Evolutionary conservation across 2,888 invertebrate genomes (phyloP).

Genomic region (Phyllotreta striolata): DNA sequence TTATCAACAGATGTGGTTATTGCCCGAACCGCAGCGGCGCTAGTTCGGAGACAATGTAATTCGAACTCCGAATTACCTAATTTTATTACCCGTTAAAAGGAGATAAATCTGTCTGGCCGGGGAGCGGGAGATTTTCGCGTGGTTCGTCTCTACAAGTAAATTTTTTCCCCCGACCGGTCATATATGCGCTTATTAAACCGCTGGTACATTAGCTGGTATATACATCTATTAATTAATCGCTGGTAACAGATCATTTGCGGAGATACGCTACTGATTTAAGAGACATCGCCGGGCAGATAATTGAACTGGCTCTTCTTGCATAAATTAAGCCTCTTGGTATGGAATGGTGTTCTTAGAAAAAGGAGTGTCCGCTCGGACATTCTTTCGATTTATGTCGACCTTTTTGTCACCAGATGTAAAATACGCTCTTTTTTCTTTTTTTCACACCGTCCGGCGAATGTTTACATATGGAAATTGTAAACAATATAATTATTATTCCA

Average conservation of each 20-base stretch:
- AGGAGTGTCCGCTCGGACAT: constrained; percentile 37
- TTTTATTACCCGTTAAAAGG: constrained; percentile 48
- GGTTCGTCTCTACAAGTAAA: too few species aligned
- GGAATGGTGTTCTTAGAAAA: constrained; percentile 36
- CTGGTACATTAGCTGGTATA: too few species aligned
- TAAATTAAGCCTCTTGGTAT: constrained; percentile 31
- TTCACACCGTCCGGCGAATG: neutral
- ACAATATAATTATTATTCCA: too few species aligned
- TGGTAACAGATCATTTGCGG: constrained; percentile 17
- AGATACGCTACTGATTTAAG: constrained; percentile 31
- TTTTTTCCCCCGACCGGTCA: too few species aligned
- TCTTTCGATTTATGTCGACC: constrained; percentile 33
- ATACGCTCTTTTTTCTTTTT: neutral
- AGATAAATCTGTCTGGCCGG: constrained; percentile 34
- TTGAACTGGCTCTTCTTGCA: constrained; percentile 37
- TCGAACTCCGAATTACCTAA: constrained; percentile 45
- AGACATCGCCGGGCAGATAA: constrained; percentile 26
- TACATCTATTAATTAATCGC: constrained; percentile 20
- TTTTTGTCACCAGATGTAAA: constrained; percentile 33
- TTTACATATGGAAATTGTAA: constrained; percentile 7
- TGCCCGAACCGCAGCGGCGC: constrained; percentile 28
- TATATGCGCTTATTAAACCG: too few species aligned
- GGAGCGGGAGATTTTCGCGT: too few species aligned
- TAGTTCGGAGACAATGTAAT: constrained; percentile 31
- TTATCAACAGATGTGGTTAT: constrained; percentile 40